Base-by-base conservation (phyloP, 2,113 vertebrate species). In the Pholis gunnellus region DNA sequence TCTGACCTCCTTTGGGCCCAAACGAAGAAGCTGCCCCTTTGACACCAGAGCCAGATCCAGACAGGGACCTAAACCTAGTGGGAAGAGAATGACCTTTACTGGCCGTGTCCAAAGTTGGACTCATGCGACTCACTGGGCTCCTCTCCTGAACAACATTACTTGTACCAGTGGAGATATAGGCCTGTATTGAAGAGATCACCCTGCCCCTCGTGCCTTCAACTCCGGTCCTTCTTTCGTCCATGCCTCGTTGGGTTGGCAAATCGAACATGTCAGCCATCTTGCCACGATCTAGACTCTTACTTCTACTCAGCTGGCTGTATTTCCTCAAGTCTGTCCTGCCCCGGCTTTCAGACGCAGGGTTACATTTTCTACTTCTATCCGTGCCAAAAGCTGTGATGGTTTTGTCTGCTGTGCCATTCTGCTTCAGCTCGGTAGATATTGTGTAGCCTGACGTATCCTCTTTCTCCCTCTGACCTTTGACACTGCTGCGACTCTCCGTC, bases 281-380 rank as follows among this genome's bases (percentile, higher is more conserved):
- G 9, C 46, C 10, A 0, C 11, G 22, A 57, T 94, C 93, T 46
- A 94, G 86, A 86, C 94, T 95, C 75, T 78, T 90, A 79, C 92
- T 95, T 86, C 91, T 91, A 66, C 25, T 91, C 8, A 78, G 11
- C 38, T 87, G 5, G 65, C 74, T 40, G 6, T 9, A 3, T 70
- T 36, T 77, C 75, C 79, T 93, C 84, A 38, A 64, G 8, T 91
- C 90, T n/a, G 87, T 82, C 70, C 83, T 88, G 38, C 84, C 90
- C 27, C 42, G 84, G 18, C 6, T 80, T 63, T 67, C 83, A 65
- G 72, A 66, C 70, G 29, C 38, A 64, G 42, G 44, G 48, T 69
- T 59, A 54, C 11, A 63, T 72, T 25, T 87, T 44, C 29, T 65
- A 38, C 61, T 65, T 80, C 22, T 73, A 6, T 83, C 70, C 46